A percentile compares a stretch with the other conserved stretches of the same genome.
phyloP scores from a whole-genome alignment of 1,140 invertebrate genomes.

The Drosophila teissieri region DNA sequence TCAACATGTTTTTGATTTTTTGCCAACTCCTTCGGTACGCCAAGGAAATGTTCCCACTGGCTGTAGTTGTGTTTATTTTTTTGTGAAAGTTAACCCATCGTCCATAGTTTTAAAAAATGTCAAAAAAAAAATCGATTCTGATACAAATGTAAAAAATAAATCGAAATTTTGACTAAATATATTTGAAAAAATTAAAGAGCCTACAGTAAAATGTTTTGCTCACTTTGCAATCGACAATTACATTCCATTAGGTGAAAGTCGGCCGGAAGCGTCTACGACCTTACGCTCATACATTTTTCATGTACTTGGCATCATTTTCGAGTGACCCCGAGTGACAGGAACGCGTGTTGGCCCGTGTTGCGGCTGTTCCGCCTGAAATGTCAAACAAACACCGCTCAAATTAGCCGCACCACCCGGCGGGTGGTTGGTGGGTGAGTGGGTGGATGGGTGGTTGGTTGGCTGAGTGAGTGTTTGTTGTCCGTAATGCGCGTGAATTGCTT shows the following conservation, averaged over 20 bases:
- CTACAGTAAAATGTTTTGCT: not conserved
- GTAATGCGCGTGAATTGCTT: slow-evolving; percentile 69
- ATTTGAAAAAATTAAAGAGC: too few relatives aligned
- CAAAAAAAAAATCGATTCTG: too few relatives aligned
- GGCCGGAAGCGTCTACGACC: slow-evolving; percentile 13
- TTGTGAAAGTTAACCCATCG: too few relatives aligned
- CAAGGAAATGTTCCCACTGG: too few relatives aligned
- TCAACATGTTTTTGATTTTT: too few relatives aligned
- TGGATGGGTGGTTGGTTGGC: not conserved
- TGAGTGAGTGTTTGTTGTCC: not conserved
- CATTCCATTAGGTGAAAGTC: slow-evolving; percentile 65
- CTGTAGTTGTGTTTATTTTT: too few relatives aligned
- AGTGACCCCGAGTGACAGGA: slow-evolving; percentile 60
- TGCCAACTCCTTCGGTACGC: too few relatives aligned
- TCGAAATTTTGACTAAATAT: too few relatives aligned
- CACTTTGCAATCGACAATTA: slow-evolving; percentile 71
- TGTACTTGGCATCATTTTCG: slow-evolving; percentile 53
- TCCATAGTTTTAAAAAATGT: too few relatives aligned
- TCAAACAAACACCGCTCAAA: slow-evolving; percentile 74
- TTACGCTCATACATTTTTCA: slow-evolving; percentile 63
- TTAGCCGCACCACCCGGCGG: slow-evolving; percentile 59
- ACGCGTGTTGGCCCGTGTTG: slow-evolving; percentile 65
- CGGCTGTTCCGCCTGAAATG: slow-evolving; percentile 68
- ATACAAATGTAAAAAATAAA: too few relatives aligned
- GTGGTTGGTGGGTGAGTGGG: not conserved